These are phyloP conservation scores for Coryphaenoides rupestris DNA, from an alignment of 2,113 vertebrate species.

Conservation along the genomic window DNA sequence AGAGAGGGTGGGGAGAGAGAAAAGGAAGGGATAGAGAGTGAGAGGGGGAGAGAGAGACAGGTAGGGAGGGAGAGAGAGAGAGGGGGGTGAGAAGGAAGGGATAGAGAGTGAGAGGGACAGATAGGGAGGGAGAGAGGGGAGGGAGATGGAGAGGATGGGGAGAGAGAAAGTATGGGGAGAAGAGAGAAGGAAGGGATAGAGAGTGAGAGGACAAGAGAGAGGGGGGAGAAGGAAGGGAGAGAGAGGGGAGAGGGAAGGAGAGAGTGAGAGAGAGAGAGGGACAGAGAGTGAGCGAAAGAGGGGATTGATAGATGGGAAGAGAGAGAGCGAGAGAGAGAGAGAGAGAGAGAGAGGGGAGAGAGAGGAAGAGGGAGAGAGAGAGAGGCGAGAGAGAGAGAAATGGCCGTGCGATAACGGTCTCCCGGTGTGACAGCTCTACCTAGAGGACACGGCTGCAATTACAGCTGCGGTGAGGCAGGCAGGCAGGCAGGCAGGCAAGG, in stretches of 20 bases:
- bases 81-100: not conserved
- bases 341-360: too few relatives aligned
- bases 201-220: too few relatives aligned
- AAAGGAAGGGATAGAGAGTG: too few relatives aligned
- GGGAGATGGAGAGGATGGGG: not conserved
- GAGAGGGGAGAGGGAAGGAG: not conserved
- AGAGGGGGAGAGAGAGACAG: not conserved
- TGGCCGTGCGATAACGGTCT: not conserved
- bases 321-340: not conserved
- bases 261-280: too few relatives aligned
- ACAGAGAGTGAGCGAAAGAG: not conserved
- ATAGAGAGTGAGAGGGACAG: too few relatives aligned
- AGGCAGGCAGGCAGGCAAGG: not conserved
- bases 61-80: too few relatives aligned
- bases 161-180: not conserved
- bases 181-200: too few relatives aligned
- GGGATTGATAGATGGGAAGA: not conserved
- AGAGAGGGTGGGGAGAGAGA: too few relatives aligned
- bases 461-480: not conserved
- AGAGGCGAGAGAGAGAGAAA: not conserved
- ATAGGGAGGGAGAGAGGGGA: not conserved
- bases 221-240: not conserved
- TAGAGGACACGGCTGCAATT: constrained; percentile 21
- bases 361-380: too few relatives aligned
- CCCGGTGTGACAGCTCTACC: constrained; percentile 47